Evolutionary conservation across 2,797 vertebrate species (phyloP), one percentile per base, ranked within the genome.

Genomic region (Rhinophrynus dorsalis): DNA sequence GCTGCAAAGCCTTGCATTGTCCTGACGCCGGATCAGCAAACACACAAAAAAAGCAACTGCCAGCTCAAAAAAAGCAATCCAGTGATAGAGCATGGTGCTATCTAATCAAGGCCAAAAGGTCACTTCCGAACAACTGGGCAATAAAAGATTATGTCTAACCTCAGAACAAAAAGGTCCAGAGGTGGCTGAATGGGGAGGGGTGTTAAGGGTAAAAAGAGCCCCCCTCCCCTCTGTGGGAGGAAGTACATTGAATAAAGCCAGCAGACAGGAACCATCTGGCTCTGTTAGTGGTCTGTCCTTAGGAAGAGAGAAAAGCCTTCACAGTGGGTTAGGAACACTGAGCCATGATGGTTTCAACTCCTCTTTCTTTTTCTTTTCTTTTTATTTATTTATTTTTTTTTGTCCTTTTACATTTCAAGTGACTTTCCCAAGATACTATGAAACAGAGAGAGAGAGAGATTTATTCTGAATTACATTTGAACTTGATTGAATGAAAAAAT

Each of bases 81-180:
- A 83, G 90, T 88, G 92, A 94, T 91, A 92, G 92, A 92, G 94
- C 91, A 91, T 89, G 88, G 91, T 92, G 93, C 93, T 95, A 95
- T 96, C 94, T 95, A 95, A 95, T 95, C 95, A 95, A 97, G 95
- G 94, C 88, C 94, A 95, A 92, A 91, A 95, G 95, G 96, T 95
- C 94, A 97, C 92, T 98, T 98, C 95, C 95, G 92, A 96, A 97
- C 96, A 97, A 98, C 95, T 94, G 93, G 94, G 93, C 94, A 96
- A 96, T 97, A 96, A 97, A 97, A 95, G 95, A 95, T 96, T 95
- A 96, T 94, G 95, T 95, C 94, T 91, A 95, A 92, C 84, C 89
- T 67, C 88, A 91, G 90, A 92, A 91, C 88, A 90, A 90, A 91
- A 91, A 90, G 90, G 90, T 84, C 83, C 80, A 79, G 81, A 75